A percentile compares a stretch with the other conserved stretches of the same genome.
These are phyloP conservation scores for Drosophila rubida DNA, from an alignment of 2,888 invertebrate genomes.

Conservation along the genomic window DNA sequence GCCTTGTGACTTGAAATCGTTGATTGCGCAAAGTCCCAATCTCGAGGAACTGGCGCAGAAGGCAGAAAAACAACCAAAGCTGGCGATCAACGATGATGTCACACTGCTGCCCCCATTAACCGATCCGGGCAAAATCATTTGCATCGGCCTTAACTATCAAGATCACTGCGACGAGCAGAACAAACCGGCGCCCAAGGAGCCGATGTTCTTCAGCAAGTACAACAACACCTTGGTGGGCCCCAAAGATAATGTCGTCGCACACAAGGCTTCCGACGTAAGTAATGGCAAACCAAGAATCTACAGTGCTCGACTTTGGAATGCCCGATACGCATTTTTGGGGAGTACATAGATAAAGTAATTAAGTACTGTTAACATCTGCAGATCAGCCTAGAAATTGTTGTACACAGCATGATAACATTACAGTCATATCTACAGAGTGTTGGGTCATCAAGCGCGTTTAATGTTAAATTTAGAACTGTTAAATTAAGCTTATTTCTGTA, in stretches of 20 bases:
- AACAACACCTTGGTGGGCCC: constrained; percentile 92
- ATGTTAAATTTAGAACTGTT: no score
- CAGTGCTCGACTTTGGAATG: background rate
- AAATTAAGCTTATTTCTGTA: no score
- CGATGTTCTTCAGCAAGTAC: constrained; percentile 96
- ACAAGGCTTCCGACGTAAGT: constrained; percentile 87
- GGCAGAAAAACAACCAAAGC: constrained; percentile 42
- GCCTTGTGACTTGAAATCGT: constrained; percentile 82
- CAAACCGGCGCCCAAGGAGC: constrained; percentile 89
- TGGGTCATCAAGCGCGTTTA: no score
- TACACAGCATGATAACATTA: no score
- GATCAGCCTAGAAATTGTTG: no score
- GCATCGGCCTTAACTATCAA: constrained; percentile 94
- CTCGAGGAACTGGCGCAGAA: constrained; percentile 79
- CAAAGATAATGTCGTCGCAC: constrained; percentile 88
- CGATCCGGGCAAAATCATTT: constrained; percentile 92
- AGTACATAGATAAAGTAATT: background rate
- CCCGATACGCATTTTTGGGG: background rate
- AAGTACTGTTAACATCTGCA: no score
- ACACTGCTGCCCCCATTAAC: constrained; percentile 88
- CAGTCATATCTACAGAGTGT: no score
- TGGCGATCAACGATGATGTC: constrained; percentile 59
- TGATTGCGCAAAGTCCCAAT: constrained; percentile 84
- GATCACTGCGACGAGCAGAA: constrained; percentile 95
- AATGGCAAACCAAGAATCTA: background rate